Percentiles rank a stretch among this genome's conserved stretches.
Conservation (phyloP, 2,888 invertebrate genomes). For the Clunio marinus region DNA sequence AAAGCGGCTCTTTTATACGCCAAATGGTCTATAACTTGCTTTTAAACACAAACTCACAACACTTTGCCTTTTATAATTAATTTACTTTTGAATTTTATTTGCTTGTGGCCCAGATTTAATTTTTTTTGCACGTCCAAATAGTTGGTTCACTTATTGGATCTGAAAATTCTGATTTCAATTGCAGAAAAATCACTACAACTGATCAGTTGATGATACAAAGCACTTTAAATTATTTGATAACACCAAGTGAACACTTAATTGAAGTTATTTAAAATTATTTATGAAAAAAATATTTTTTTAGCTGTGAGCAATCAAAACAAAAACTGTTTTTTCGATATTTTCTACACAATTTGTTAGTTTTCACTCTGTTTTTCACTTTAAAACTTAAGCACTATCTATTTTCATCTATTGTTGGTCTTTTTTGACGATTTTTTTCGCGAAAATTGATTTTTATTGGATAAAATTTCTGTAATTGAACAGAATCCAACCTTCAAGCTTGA, state of each 20-base stretch:
- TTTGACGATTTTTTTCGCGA: not conserved
- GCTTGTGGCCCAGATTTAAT: too few species aligned
- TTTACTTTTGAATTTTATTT: too few species aligned
- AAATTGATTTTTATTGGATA: not conserved
- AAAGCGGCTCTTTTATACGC: too few species aligned
- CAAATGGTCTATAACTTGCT: too few species aligned
- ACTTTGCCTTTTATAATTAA: too few species aligned
- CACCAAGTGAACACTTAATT: not conserved
- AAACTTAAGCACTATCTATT: conserved; percentile 9
- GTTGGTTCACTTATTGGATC: not conserved
- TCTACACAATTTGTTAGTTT: not conserved
- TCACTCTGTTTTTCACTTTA: not conserved
- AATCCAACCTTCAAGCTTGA: too few species aligned
- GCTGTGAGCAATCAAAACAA: conserved; percentile 4
- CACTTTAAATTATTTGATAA: not conserved
- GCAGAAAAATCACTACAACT: not conserved
- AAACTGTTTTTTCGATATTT: not conserved
- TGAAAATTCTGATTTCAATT: too few species aligned
- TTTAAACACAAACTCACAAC: too few species aligned
- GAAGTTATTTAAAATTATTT: not conserved
- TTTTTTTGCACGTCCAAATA: not conserved
- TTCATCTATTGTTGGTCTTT: not conserved
- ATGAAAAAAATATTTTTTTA: conserved; percentile 5
- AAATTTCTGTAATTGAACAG: not conserved
- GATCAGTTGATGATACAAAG: conserved; percentile 1